Evolutionary conservation across 2,888 invertebrate genomes (phyloP), one percentile per base, ranked within the genome.

Genomic region (Archaeoteleia sp.): DNA sequence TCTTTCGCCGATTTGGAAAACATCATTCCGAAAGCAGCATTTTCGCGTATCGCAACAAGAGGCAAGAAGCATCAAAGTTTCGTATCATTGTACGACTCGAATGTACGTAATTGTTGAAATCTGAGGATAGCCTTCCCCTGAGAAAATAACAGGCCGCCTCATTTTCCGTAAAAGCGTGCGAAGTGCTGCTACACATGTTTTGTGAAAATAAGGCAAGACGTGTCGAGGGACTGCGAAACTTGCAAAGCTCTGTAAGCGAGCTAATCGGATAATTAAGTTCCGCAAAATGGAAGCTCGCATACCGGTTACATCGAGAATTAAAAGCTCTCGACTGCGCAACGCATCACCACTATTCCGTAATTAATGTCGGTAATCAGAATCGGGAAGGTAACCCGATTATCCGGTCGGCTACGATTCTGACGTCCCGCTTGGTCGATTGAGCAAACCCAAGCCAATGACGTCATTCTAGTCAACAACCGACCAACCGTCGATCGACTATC

Each of bases 351-450:
- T 77, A 77, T 81, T 80, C 79, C 73, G 79, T 81, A 82, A 83
- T 82, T 82, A 82, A 82, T 79, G 82, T 77, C 76, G 76, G 79
- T 82, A 80, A 82, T 82, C 82, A 79, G 80, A 78, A 81, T 78
- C 78, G 75, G 77, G 68, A 75, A 77, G 78, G 70, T 83, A 83
- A 83, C 78, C 72, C 76, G 82, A 82, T 83, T 82, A 83, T 79
- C 73, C 63, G 69, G 71, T 69, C 73, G 70, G 74, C 71, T 73
- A 70, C 76, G 74, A 81, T 78, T 81, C 81, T 79, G 81, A 81
- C 77, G 76, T 83, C 71, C 74, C 73, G 74, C 71, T 75, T 71
- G 69, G 70, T 74, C 79, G 80, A 82, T 80, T 80, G 77, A 78
- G 77, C 76, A 71, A 71, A 68, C 61, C 70, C 65, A 66, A 72